Conservation (phyloP, 2,888 invertebrate genomes). For the Drosophila affinis region DNA sequence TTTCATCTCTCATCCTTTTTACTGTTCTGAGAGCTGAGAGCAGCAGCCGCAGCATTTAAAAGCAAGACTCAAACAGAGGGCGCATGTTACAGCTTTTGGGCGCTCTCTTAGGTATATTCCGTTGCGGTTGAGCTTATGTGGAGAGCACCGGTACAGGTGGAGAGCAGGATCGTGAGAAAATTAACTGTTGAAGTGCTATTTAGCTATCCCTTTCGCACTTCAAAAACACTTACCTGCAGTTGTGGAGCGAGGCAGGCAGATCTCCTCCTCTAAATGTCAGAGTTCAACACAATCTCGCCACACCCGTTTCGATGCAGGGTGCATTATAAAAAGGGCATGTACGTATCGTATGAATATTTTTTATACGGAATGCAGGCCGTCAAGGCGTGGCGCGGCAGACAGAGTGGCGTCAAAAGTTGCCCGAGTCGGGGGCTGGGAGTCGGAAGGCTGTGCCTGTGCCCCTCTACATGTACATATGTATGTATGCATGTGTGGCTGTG, state of each 20-base stretch:
- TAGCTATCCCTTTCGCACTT: neutral
- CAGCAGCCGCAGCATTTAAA: neutral
- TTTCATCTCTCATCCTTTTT: neutral
- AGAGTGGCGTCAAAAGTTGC: slow-evolving; percentile 74
- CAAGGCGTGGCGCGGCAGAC: slow-evolving; percentile 77
- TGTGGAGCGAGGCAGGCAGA: neutral
- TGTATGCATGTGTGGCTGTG: neutral
- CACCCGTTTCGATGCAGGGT: slow-evolving; percentile 48
- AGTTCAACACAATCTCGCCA: slow-evolving; percentile 27
- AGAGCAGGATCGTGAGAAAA: neutral
- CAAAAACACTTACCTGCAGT: neutral
- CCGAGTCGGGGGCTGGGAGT: slow-evolving; percentile 5
- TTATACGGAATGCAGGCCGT: slow-evolving; percentile 68
- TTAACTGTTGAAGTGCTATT: neutral
- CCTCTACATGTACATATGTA: neutral
- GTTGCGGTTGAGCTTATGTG: neutral
- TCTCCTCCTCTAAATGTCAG: slow-evolving; percentile 3
- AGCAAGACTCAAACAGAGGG: neutral
- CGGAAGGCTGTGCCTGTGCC: slow-evolving; percentile 2
- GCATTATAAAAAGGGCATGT: slow-evolving; percentile 65
- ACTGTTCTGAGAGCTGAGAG: neutral
- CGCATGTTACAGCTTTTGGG: neutral
- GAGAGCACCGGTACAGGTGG: neutral
- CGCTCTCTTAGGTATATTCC: neutral
- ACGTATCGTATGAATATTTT: slow-evolving; percentile 70